These are phyloP conservation scores for Ascidia mentula DNA, from an alignment of 23 tunicate species.

Conservation along the genomic window DNA sequence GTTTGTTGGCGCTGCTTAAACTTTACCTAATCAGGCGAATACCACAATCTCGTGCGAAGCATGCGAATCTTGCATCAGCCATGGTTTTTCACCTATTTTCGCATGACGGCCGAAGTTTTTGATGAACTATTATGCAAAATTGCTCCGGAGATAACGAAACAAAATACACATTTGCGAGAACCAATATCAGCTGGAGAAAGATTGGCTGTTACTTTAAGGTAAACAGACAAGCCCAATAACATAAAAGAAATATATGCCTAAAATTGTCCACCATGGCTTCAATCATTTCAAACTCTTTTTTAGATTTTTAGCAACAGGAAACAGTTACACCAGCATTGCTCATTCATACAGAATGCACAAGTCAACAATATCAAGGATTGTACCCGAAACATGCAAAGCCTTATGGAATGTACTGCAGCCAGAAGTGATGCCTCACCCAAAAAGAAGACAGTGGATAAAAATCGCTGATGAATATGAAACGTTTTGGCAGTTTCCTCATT, in stretches of 20 bases:
- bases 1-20: too few species aligned
- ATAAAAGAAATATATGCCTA: too few species aligned
- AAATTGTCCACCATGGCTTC: not conserved
- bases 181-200: not conserved
- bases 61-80: too few species aligned
- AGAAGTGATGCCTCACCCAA: constrained; percentile 24
- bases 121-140: not conserved
- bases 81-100: not conserved
- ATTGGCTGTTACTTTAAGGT: not conserved
- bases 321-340: not conserved
- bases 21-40: too few species aligned
- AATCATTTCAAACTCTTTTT: not conserved
- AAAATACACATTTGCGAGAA: not conserved
- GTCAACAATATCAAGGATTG: too few species aligned
- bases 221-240: too few species aligned
- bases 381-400: constrained; percentile 45
- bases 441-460: constrained; percentile 5
- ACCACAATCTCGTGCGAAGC: too few species aligned
- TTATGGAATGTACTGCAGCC: constrained; percentile 39
- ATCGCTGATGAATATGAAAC: constrained; percentile 19
- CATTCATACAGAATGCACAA: not conserved
- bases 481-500: constrained; percentile 46
- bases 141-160: not conserved
- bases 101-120: not conserved
- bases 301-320: not conserved